phyloP scores from a whole-genome alignment of 2,888 invertebrate genomes.

The Parnassius orleans region DNA sequence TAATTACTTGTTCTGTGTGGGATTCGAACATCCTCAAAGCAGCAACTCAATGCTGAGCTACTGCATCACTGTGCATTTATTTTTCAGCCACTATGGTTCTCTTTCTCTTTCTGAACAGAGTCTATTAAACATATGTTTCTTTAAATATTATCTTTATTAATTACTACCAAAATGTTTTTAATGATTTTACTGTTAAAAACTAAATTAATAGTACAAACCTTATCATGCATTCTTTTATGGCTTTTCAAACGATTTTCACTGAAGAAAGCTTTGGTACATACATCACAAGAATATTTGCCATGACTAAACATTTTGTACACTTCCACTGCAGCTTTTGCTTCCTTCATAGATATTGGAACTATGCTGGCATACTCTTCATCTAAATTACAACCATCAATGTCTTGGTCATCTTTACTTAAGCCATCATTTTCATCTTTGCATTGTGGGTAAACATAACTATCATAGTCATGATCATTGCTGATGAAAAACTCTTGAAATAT shows the following conservation, averaged over 20 bases:
- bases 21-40: too few species aligned
- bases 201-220: conserved; percentile 41
- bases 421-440: conserved; percentile 26
- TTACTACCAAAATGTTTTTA: too few species aligned
- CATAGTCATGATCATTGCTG: conserved; percentile 31
- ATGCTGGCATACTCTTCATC: conserved; percentile 66
- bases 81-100: too few species aligned
- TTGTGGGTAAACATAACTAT: conserved; percentile 24
- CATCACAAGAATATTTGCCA: conserved; percentile 52
- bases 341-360: conserved; percentile 55
- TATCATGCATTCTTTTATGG: conserved; percentile 68
- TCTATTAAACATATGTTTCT: too few species aligned
- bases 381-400: conserved; percentile 52
- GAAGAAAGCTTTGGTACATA: conserved; percentile 54
- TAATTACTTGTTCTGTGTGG: too few species aligned
- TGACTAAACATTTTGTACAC: conserved; percentile 53
- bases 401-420: conserved; percentile 31
- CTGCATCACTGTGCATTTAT: too few species aligned
- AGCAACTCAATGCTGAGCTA: too few species aligned
- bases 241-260: conserved; percentile 48
- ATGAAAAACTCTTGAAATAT: conserved; percentile 38
- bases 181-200: too few species aligned
- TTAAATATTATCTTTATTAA: too few species aligned
- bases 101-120: too few species aligned
- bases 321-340: conserved; percentile 61